Base-by-base conservation (phyloP, 37 sponge, comb jelly and placozoan genomes). In the Spongilla lacustris region DNA sequence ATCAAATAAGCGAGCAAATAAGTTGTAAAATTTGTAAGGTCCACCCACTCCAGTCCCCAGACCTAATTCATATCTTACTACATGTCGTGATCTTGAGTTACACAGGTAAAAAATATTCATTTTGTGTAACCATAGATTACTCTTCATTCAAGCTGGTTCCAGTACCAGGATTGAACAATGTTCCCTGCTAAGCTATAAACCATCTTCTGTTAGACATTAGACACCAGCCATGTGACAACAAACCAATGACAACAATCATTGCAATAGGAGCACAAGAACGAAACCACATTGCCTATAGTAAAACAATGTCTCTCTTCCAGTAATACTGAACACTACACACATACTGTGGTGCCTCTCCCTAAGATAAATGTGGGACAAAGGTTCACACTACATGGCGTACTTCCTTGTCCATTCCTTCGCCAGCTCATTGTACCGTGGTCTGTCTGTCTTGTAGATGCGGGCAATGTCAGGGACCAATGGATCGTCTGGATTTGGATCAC, bases 381-480 rank as follows among this genome's bases (percentile, higher is more conserved):
- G 66, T 36, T 33, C 73, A 72, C 73, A 72, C 87, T 80, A 96
- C 95, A 94, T 92, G 66, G 98, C 98, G 66, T 96, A 98, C 75
- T 96, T 94, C 84, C 74, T 91, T 12, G 98, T 98, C 96, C 96
- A 98, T 73, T 98, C 94, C 70, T 83, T 86, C 17, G 98, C 98
- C 33, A 80, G 38, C 71, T 94, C 84, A 37, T 94, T 90, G 89
- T 93, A 96, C 79, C 81, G 88, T 31, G 84, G 71, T 31, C 93
- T 68, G 78, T 98, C 98, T 31, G 88, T 87, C 50, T 96, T 98
- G 90, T 92, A 98, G 36, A 90, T 82, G 24, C 95, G 83, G 6
- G 98, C 96, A 69, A 98, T 98, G 48, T 98, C 96, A 6, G 98
- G 96, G 8, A 96, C 98, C 49, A 98, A 89, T 11, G 98, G 96